Percentiles rank a stretch among this genome's conserved stretches.
Evolutionary conservation across 1,140 invertebrate genomes (phyloP).

Genomic region (Lethrus apterus): DNA sequence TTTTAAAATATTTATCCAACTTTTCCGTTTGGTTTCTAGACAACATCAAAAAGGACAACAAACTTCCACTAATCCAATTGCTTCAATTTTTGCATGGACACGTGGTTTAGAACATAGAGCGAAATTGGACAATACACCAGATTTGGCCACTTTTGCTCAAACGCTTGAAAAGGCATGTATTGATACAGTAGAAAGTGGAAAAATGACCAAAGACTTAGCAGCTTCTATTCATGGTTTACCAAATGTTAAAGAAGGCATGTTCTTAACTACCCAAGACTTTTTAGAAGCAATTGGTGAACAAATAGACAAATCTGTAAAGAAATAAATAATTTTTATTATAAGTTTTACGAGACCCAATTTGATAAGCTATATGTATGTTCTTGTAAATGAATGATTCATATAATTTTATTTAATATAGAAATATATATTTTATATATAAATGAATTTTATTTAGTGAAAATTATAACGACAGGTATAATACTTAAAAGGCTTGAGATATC

Average conservation of each 20-base stretch:
- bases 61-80: conserved; percentile 86
- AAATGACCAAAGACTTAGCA: conserved; percentile 88
- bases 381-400: too few relatives aligned
- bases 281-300: conserved; percentile 73
- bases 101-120: conserved; percentile 76
- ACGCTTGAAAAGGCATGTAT: conserved; percentile 64
- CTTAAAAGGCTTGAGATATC: too few relatives aligned
- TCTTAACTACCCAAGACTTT: conserved; percentile 80
- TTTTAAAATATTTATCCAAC: too few relatives aligned
- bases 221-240: conserved; percentile 76
- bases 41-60: conserved; percentile 74
- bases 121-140: conserved; percentile 69
- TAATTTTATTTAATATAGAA: too few relatives aligned
- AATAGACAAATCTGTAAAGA: conserved; percentile 52
- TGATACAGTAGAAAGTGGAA: conserved; percentile 78
- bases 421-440: too few relatives aligned
- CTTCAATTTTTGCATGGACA: conserved; percentile 90
- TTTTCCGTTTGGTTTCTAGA: conserved; percentile 48
- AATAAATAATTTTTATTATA: conserved; percentile 12
- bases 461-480: too few relatives aligned
- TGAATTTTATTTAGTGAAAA: too few relatives aligned
- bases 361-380: too few relatives aligned
- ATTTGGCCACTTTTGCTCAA: conserved; percentile 52
- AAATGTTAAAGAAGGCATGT: conserved; percentile 72
- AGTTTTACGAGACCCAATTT: too few relatives aligned